phyloP scores from a whole-genome alignment of 2,888 invertebrate genomes.

The Chelonus formosanus region DNA sequence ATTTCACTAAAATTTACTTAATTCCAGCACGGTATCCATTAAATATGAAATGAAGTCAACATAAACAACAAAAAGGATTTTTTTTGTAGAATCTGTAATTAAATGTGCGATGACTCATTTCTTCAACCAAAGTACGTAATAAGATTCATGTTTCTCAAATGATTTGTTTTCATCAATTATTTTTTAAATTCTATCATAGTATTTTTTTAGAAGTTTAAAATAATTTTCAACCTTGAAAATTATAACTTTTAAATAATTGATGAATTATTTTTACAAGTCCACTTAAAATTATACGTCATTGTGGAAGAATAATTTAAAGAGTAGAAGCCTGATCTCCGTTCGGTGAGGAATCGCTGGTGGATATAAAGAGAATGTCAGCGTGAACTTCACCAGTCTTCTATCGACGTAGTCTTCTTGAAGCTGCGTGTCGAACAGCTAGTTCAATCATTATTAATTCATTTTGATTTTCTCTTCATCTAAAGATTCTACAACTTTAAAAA shows the following conservation, averaged over 20 bases:
- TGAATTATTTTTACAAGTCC: too few relatives aligned
- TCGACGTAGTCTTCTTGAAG: slow-evolving; percentile 37
- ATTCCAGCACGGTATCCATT: slow-evolving; percentile 1
- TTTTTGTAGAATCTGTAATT: too few relatives aligned
- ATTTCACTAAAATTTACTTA: slow-evolving; percentile 31
- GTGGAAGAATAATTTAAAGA: slow-evolving; percentile 15
- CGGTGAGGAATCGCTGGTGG: slow-evolving; percentile 13
- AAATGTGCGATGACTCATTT: too few relatives aligned
- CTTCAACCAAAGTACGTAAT: too few relatives aligned
- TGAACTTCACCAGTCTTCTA: slow-evolving; percentile 47
- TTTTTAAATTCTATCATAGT: too few relatives aligned
- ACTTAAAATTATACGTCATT: background rate
- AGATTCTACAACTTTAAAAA: too few relatives aligned
- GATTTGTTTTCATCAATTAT: too few relatives aligned
- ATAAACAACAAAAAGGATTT: too few relatives aligned
- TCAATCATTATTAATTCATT: background rate
- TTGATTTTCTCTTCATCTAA: too few relatives aligned
- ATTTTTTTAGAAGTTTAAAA: background rate
- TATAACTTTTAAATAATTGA: too few relatives aligned
- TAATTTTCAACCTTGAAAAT: too few relatives aligned
- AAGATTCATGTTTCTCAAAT: too few relatives aligned
- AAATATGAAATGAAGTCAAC: background rate
- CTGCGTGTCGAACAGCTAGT: slow-evolving; percentile 11
- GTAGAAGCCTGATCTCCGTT: slow-evolving; percentile 17
- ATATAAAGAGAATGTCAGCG: slow-evolving; percentile 52